Base-by-base conservation (phyloP, 2,888 invertebrate species). In the Argyresthia goedartella region DNA sequence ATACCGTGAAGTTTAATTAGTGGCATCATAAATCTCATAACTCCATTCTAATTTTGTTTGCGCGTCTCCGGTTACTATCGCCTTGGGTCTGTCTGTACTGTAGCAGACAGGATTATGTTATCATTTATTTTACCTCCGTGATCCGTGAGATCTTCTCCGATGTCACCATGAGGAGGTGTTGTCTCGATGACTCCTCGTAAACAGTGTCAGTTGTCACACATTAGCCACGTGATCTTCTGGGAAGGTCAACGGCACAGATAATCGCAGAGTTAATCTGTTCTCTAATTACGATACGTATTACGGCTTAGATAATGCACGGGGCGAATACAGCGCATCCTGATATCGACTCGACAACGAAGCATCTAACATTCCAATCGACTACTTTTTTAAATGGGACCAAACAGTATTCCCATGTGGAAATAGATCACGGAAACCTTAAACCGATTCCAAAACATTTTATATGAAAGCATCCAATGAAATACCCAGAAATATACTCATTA, bases 1-100 rank as follows among this genome's bases (percentile, higher is more conserved):
- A 25, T 25, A 25, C 63, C 59, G 59, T 57, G 61, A 60, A 64
- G 60, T 66, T 68, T 73, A 71, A 73, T 73, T 71, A 65, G 69
- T 60, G 53, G 52, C 58, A 57, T 63, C 63, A 67, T 70, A 70
- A 70, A 69, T 73, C 64, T 68, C 63, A 59, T 60, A 60, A 60
- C 58, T 53, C 51, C 51, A 61, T 55, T 63, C 60, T 59, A 60
- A 62, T 68, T 66, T 58, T 60, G 61, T 57, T 59, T 58, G 53
- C 59, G 54, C 61, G 57, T 61, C 41, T 41, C 41, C 10, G 41
- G 41, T 41, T 41, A 13, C 13, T 13, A 10, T 41, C 41, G 13
- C 41, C 6, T 41, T 41, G 11, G 8, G 41, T 11, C 11, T 10
- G 39, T n/a, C n/a, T 11, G 39, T 39, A 39, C 39, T 39, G n/a